Base-by-base conservation (phyloP, 2,797 vertebrate genomes). In the Buphagus erythrorhynchus region DNA sequence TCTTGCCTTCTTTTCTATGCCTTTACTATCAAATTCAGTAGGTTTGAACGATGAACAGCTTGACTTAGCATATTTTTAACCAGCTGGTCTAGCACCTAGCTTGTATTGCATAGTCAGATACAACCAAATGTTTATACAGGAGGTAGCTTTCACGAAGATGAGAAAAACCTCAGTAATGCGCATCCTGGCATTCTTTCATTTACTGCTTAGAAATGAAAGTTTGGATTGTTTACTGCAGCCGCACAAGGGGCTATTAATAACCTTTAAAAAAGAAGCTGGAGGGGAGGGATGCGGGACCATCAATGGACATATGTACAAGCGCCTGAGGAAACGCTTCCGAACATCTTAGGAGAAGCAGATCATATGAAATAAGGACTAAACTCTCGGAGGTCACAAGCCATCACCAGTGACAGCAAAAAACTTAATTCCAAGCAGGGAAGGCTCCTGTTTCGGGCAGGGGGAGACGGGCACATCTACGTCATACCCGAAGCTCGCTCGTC, bases 51-150 rank as follows among this genome's bases (percentile, higher is more conserved):
- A 96, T 92, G 98, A 98, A 98, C 98, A 98, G 98, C 98, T 98
- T 98, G 98, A 97, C 98, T 98, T 98, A 98, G 97, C 98, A 98
- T 98, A 98, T 98, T 98, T 98, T 98, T 98, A 98, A 98, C 98
- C 98, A 98, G 98, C 98, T 98, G 98, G 98, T 98, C 98, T 98
- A 98, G 98, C 98, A 98, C 98, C 98, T 98, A 98, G 98, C 97
- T 97, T 96, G 98, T 97, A 98, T 97, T 98, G 97, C 97, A 98
- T 97, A 97, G 97, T 98, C 98, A 98, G 97, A 98, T 98, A 98
- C 98, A 98, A 98, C 98, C 97, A 98, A 98, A 98, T 98, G 98
- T 98, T 98, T 98, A 97, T 98, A 98, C 98, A 98, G 98, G 98
- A 98, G 98, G 98, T 98, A 98, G 97, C 95, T 98, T 97, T 97